Evolutionary conservation across 2,797 vertebrate genomes (phyloP).

Genomic region (Microctenopoma lineatum): DNA sequence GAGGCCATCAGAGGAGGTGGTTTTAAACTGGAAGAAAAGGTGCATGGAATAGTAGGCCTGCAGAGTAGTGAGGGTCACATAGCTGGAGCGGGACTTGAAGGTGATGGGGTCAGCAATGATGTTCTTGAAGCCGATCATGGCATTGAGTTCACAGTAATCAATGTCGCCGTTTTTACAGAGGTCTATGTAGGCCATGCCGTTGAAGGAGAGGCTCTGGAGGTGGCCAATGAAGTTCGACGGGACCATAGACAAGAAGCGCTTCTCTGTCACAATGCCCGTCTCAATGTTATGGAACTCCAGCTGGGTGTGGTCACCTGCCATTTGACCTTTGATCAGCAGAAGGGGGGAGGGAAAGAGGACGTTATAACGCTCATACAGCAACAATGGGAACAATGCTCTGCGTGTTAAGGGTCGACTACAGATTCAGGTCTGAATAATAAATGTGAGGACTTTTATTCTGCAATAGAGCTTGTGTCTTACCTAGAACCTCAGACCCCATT

Average conservation of each 20-base stretch:
- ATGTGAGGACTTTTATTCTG: neutral
- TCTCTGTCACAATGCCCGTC: conserved; percentile 97
- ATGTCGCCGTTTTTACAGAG: conserved; percentile 99
- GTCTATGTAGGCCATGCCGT: conserved; percentile 99
- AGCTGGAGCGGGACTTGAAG: conserved; percentile 98
- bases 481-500: conserved; percentile 14
- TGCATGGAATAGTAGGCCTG: conserved; percentile 99
- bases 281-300: conserved; percentile 99
- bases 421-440: neutral
- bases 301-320: conserved; percentile 97
- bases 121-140: conserved; percentile 97
- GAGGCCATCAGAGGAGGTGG: conserved; percentile 95
- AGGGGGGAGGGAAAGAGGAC: conserved; percentile 20
- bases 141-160: conserved; percentile 97
- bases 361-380: conserved; percentile 26
- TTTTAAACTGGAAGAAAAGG: conserved; percentile 99
- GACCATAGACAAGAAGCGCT: conserved; percentile 90
- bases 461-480: conserved; percentile 32
- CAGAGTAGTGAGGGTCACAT: conserved; percentile 92
- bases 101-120: conserved; percentile 98
- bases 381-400: conserved; percentile 2
- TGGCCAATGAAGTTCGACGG: conserved; percentile 99
- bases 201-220: conserved; percentile 96
- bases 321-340: conserved; percentile 88
- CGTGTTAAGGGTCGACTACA: too few species aligned